Evolutionary conservation across 2,888 invertebrate species (phyloP), one percentile per base, ranked within the genome.

Genomic region (Hipparchia sbordonii): DNA sequence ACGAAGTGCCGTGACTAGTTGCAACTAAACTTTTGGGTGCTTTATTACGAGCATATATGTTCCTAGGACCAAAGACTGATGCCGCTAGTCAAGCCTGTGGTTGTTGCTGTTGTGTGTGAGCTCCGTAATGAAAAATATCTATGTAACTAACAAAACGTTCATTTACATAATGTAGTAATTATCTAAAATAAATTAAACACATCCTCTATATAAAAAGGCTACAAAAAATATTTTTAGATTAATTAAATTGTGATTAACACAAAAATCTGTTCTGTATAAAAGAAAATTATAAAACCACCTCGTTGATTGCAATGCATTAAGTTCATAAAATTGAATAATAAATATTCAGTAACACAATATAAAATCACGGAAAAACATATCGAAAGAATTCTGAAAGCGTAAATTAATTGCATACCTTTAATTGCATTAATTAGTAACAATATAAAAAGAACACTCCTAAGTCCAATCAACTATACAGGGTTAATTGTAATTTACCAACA

Each of bases 171-270:
- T 46, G 59, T 46, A 46, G 51, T 39, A 39, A 39, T 39, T 39
- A n/a, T 46, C 56, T 67, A 57, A 67, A 67, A 67, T 45, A 67
- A 67, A 67, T 66, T 65, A n/a, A 71, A 67, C 67, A 67, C 67
- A 51, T 52, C 72, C 51, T 57, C 73, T 70, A 74, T 33, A 12
- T 10, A 66, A 73, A 76, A 76, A 57, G 63, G 45, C 61, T 74
- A 71, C 46, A 76, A 74, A 76, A 74, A 73, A 72, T 75, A 75
- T 81, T 80, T 85, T 82, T 88, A 23, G 23, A 23, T 39, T 4
- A 88, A 90, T 89, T 87, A 79, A 81, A 82, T 82, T 81, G 83
- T 84, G 83, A 88, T 86, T 85, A 85, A 87, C 89, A 87, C 83
- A 86, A 87, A 89, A 88, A 45, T 82, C 82, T 85, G 84, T 83